A percentile compares a stretch with the other conserved stretches of the same genome.
These are phyloP conservation scores for Aegithalos caudatus DNA, from an alignment of 2,113 vertebrate species.

Conservation along the genomic window DNA sequence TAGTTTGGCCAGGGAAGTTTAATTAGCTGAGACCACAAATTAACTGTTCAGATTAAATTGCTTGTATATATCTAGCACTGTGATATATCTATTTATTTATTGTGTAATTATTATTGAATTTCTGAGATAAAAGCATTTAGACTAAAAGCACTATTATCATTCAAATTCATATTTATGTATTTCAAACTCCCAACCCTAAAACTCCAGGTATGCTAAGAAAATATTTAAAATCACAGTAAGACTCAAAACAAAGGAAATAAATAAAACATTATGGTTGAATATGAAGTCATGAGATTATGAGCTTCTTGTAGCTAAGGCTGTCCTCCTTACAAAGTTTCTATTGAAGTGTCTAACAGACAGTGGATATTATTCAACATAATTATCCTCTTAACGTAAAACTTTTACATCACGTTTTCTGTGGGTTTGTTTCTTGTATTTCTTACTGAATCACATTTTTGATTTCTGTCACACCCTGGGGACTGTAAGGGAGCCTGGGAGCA, in stretches of 20 bases:
- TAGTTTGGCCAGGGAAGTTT: conserved; percentile 42
- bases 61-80: conserved; percentile 46
- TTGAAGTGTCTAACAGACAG: background rate
- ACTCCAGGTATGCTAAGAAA: background rate
- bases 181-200: background rate
- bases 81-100: conserved; percentile 67
- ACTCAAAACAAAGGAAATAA: conserved; percentile 41
- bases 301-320: background rate
- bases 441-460: background rate
- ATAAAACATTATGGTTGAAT: conserved; percentile 28
- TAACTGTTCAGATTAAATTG: conserved; percentile 66
- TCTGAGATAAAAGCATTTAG: conserved; percentile 55
- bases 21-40: conserved; percentile 67
- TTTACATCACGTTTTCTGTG: background rate
- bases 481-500: background rate
- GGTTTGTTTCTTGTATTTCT: background rate
- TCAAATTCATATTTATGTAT: conserved; percentile 18
- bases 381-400: background rate
- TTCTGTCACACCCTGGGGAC: background rate
- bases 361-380: background rate
- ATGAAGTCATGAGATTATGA: background rate
- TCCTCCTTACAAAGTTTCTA: background rate
- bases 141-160: conserved; percentile 40
- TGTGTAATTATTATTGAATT: conserved; percentile 57
- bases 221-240: background rate